A percentile compares a stretch with the other conserved stretches of the same genome.
Conservation (phyloP, 92 coral and sea anemone genomes). For the Porites divaricata region DNA sequence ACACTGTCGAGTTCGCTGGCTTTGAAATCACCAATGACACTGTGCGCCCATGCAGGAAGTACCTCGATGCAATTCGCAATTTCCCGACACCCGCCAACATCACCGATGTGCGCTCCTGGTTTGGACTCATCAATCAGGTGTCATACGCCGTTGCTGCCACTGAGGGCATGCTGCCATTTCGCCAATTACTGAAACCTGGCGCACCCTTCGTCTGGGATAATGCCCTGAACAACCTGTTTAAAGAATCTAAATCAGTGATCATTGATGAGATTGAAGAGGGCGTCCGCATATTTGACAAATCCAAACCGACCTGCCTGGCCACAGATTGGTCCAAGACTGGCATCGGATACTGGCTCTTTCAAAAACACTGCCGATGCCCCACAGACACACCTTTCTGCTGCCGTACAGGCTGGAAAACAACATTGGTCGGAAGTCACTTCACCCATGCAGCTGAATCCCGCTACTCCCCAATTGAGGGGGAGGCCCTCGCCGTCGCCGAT, state of each 20-base stretch:
- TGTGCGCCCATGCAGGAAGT: constrained; percentile 49
- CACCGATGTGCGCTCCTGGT: constrained; percentile 75
- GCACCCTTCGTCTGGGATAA: constrained; percentile 50
- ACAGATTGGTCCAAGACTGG: constrained; percentile 67
- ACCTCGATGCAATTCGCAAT: constrained; percentile 71
- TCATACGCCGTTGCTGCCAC: constrained; percentile 57
- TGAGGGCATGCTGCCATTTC: constrained; percentile 41
- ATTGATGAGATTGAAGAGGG: constrained; percentile 56
- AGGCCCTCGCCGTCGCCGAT: constrained; percentile 69
- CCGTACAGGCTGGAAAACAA: constrained; percentile 67
- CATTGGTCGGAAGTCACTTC: constrained; percentile 75
- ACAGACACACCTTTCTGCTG: constrained; percentile 65
- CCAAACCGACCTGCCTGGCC: constrained; percentile 68
- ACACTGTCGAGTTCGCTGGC: constrained; percentile 45
- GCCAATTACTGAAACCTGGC: constrained; percentile 36
- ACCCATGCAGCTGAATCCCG: constrained; percentile 67
- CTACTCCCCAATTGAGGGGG: constrained; percentile 69
- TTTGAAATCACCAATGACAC: constrained; percentile 51
- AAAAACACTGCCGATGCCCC: constrained; percentile 64
- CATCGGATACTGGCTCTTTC: constrained; percentile 61
- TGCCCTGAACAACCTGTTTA: constrained; percentile 50
- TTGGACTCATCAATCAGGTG: constrained; percentile 63
- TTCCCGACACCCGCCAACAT: constrained; percentile 73
- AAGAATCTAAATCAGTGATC: constrained; percentile 63
- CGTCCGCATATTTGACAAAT: constrained; percentile 55